Base-by-base conservation (phyloP, 1,140 invertebrate genomes). In the Heliconius melpomene region DNA sequence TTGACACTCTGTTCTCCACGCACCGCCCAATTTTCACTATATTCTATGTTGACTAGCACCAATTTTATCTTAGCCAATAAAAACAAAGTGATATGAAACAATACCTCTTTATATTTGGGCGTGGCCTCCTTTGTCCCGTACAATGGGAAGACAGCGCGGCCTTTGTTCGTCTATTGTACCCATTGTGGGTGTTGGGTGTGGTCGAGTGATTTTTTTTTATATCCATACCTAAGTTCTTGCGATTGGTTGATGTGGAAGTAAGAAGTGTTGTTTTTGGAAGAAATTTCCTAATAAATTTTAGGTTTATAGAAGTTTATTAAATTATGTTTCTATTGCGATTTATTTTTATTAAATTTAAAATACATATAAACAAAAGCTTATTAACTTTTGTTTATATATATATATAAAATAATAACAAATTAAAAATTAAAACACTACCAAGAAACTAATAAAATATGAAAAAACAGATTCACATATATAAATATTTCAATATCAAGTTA, bases 71-170 rank as follows among this genome's bases (percentile, higher is more conserved):
- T 86, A 29, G 72, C 89, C 91, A 92, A 91, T 91, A 82, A 40
- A 29, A 73, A 26, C 54, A 23, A 70, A 77, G 36, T 52, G 23
- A 87, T 87, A 90, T 92, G 88, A 92, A 91, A 91, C 90, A 91
- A 92, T 81, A 83, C 87, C 84, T 87, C 79, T 88, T 89, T 89
- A 88, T 87, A 88, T 83, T 83, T 88, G 89, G 78, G 90, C 88
- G 91, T 57, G 84, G 89, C 87, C 74, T 82, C 75, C 82, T 78
- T 92, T 91, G 89, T 92, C 83, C 84, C 80, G 87, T 79, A 92
- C 91, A 92, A 92, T 92, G 86, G 90, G 90, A 91, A 89, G 91
- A 91, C 86, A 80, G 83, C 70, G 40, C 29, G 73, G 54, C 36
- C 83, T 72, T 82, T 79, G 77, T 72, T 73, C 75, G 60, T 29